Base-by-base conservation (phyloP, 1,140 invertebrate genomes). In the Halesus radiatus region DNA sequence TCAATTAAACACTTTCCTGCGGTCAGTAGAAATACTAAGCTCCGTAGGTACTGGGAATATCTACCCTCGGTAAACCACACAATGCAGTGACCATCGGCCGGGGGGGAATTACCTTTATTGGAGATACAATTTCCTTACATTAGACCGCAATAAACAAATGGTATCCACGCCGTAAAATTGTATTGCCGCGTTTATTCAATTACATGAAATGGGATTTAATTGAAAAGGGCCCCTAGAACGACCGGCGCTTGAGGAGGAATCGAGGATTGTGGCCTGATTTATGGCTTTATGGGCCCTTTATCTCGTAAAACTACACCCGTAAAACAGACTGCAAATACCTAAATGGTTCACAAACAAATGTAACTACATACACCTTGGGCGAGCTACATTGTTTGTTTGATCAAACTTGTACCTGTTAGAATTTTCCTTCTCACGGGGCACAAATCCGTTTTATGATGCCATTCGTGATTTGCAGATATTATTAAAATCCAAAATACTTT, bases 171-270 rank as follows among this genome's bases (percentile, higher is more conserved):
- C 60, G 32, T 77, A 66, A 64, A 77, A 77, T 66, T 72, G 74
- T 79, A 82, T 56, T 73, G 60, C 75, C 16, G 72, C 58, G 62
- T 53, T 76, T 80, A 83, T 83, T 81, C 82, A 83, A 83, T 83
- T 83, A 81, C 80, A 75, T 52, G 54, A 78, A 37, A 80, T 76
- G 80, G 74, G 81, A 56, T 83, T 83, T 83, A 83, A 83, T 83
- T 83, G 82, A 81, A 83, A 83, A 76, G 82, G 82, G 79, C 60
- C 74, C 78, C 54, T 26, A 62, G 70, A 76, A 58, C 37, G 73
- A 54, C 4, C 75, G 50, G 75, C 29, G 45, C 75, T 52, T 60
- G 75, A 66, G 29, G 7, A 60, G 62, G 76, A 78, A 68, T 68
- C 23, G 66, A 66, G 29, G 18, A 62, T 64, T 45, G 74, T 45